Conservation (phyloP, 2,888 invertebrate species). For the Hirtodrosophila alboralis region DNA sequence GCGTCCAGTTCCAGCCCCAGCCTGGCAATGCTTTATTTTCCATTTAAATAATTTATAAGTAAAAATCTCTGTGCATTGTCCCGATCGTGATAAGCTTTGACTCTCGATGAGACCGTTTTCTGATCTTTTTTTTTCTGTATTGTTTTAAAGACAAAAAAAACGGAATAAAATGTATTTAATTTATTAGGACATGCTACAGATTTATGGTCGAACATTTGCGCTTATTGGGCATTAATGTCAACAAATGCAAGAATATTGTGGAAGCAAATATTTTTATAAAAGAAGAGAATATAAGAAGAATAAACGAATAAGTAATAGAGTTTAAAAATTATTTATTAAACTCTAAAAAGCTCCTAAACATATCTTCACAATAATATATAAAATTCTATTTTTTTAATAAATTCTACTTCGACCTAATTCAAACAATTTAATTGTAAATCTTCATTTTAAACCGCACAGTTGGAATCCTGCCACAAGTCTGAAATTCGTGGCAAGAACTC, state of each 20-base stretch:
- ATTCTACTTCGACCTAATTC: too few species aligned
- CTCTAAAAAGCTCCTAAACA: too few species aligned
- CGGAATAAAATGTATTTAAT: conserved; percentile 68
- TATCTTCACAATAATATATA: too few species aligned
- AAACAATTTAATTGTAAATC: too few species aligned
- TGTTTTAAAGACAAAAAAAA: conserved; percentile 25
- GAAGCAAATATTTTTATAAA: conserved; percentile 8
- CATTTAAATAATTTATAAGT: conserved; percentile 76
- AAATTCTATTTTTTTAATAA: too few species aligned
- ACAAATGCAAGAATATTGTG: conserved; percentile 50
- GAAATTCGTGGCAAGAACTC: conserved; percentile 31
- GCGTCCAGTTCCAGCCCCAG: conserved; percentile 54
- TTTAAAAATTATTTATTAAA: too few species aligned
- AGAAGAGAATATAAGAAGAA: conserved; percentile 1
- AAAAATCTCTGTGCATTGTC: conserved; percentile 64
- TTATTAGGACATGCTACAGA: conserved; percentile 60
- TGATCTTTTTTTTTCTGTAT: conserved; percentile 36
- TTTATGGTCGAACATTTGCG: conserved; percentile 53
- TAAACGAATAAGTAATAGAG: background rate
- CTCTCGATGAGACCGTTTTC: conserved; percentile 33
- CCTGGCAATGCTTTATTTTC: conserved; percentile 63
- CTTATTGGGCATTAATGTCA: conserved; percentile 71
- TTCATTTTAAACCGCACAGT: background rate
- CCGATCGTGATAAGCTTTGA: conserved; percentile 70
- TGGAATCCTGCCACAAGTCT: conserved; percentile 20